Evolutionary conservation across 92 coral and sea anemone genomes (phyloP), one percentile per base, ranked within the genome.

Genomic region (Palythoa caribaeorum): DNA sequence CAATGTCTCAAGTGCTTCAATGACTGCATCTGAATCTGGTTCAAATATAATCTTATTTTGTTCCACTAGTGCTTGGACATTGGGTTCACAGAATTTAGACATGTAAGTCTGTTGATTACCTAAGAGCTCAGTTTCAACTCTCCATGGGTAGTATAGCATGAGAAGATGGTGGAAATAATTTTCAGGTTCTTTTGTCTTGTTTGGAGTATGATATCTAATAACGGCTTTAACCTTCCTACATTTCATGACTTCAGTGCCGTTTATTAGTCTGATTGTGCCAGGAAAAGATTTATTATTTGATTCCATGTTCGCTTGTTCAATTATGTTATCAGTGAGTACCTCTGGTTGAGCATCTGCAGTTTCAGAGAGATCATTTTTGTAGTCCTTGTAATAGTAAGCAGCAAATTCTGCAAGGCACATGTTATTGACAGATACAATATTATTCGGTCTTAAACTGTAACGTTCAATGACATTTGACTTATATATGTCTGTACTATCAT

Each of bases 401-500:
- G 69, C 69, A 62, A 62, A 62, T 62, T 62, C 69, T 62, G 69
- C 69, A 62, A 62, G 69, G 69, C 69, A 62, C 69, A 83, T 83
- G 87, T 83, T 83, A 19, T 83, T 66, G 17, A 87, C 68, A 57
- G 77, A 52, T n/a, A 76, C 77, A 44, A 87, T 87, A 63, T 87
- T 36, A 71, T 62, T 78, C 20, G 90, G 86, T 60, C 90, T 87
- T 79, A 65, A 54, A 63, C 83, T 62, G 69, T 62, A 62, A 62
- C 69, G 69, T 62, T 62, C 69, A 62, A 62, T 62, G 69, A 62
- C 69, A 62, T 62, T 62, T 62, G 69, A 62, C 69, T 62, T 62
- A 62, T 62, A 62, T 62, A 62, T 62, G 69, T 62, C 69, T 62
- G 69, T 62, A 62, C 69, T 62, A 62, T 62, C 69, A 62, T 62